Conservation (phyloP, 2,797 vertebrate species). For the Falco peregrinus region DNA sequence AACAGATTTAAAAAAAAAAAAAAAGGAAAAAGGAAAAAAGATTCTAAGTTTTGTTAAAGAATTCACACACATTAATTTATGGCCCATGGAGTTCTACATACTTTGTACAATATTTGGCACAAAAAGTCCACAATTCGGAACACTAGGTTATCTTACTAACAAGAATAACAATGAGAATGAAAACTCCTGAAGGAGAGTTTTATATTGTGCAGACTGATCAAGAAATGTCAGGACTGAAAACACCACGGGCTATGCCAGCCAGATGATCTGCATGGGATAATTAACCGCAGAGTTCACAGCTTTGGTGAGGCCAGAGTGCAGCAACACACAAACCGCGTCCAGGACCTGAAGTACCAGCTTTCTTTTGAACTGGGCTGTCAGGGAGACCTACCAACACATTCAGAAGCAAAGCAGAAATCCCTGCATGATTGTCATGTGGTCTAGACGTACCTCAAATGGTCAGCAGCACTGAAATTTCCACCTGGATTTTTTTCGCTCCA, state of each 20-base stretch:
- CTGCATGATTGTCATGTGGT: fast-evolving
- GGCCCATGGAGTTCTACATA: neutral
- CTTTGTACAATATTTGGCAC: neutral
- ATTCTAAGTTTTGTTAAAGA: neutral
- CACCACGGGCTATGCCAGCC: neutral
- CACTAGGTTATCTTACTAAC: neutral
- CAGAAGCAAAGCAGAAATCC: neutral
- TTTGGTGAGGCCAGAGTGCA: neutral
- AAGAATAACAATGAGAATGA: neutral
- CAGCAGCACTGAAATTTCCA: neutral
- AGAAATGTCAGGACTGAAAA: neutral
- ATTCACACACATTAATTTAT: neutral
- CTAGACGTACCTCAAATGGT: neutral
- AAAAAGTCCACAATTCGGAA: neutral
- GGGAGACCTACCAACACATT: neutral
- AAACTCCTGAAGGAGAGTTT: neutral
- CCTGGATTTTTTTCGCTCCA: neutral
- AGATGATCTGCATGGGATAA: neutral
- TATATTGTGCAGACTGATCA: neutral
- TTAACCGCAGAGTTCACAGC: neutral
- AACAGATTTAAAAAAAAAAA: neutral
- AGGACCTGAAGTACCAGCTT: neutral
- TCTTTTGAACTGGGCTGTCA: neutral
- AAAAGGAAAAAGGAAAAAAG: fast-evolving
- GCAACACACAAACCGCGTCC: neutral